phyloP scores from a whole-genome alignment of 2,797 vertebrate genomes.

The Rachycentron canadum region DNA sequence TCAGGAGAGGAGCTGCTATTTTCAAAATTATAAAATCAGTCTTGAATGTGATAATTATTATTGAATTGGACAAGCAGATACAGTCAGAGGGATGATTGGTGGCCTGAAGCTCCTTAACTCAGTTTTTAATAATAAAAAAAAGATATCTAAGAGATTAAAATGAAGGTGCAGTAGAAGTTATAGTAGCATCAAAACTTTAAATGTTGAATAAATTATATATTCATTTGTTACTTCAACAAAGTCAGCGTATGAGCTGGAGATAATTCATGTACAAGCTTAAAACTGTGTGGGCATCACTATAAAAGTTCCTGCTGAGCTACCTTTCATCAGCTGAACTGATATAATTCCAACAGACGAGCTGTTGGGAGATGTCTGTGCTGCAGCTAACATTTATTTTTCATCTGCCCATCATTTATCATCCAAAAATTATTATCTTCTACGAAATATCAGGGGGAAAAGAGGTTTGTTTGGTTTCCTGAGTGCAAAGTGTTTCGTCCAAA shows the following conservation, averaged over 20 bases:
- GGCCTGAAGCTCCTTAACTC: background rate
- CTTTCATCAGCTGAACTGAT: conserved; percentile 7
- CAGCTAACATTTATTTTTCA: background rate
- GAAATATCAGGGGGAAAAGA: background rate
- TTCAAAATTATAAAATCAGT: background rate
- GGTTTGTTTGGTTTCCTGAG: background rate
- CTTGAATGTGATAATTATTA: conserved; percentile 2
- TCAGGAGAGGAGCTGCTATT: conserved; percentile 3
- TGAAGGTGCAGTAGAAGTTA: background rate
- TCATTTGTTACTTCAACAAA: background rate
- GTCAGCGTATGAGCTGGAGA: background rate
- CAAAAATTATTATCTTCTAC: background rate
- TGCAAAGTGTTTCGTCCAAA: background rate
- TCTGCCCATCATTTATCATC: background rate
- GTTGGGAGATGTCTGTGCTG: background rate
- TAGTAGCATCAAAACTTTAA: background rate
- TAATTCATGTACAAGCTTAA: background rate
- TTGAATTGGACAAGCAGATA: background rate
- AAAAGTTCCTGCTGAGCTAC: background rate
- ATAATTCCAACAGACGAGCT: background rate
- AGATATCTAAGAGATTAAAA: background rate
- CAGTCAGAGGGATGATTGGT: background rate
- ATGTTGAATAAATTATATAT: background rate
- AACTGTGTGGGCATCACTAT: background rate
- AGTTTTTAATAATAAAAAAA: background rate